Conservation (phyloP, 2,888 invertebrate species). For the Bellardia pandia region DNA sequence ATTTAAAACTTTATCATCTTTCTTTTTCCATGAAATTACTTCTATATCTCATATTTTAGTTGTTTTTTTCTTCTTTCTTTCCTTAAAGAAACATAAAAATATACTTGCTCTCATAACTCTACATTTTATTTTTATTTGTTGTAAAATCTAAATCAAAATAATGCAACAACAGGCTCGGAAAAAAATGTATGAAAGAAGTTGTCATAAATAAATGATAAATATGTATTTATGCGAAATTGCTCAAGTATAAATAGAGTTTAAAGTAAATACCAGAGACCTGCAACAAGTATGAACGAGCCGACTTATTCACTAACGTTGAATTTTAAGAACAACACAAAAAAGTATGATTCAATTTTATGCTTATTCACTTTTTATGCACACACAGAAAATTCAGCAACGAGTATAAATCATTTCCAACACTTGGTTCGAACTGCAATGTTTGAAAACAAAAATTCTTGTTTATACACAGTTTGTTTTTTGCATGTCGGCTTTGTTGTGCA, state of each 20-base stretch:
- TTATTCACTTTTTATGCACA: too few species aligned
- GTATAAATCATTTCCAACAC: too few species aligned
- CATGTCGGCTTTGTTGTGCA: too few species aligned
- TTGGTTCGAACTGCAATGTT: too few species aligned
- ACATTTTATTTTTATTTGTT: slow-evolving; percentile 28
- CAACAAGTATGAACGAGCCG: too few species aligned
- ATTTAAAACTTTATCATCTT: slow-evolving; percentile 72
- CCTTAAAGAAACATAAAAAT: slow-evolving; percentile 31
- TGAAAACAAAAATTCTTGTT: too few species aligned
- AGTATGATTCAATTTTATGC: too few species aligned
- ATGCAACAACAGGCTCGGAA: slow-evolving; percentile 10
- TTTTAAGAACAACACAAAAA: too few species aligned
- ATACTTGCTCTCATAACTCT: slow-evolving; percentile 48
- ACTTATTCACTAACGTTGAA: too few species aligned
- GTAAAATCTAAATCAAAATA: slow-evolving; percentile 39
- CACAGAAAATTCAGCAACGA: too few species aligned
- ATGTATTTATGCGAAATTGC: slow-evolving; percentile 35
- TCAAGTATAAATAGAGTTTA: neutral
- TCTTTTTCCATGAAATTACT: slow-evolving; percentile 53
- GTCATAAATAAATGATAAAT: slow-evolving; percentile 70
- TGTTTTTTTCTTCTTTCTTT: slow-evolving; percentile 1
- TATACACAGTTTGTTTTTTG: too few species aligned
- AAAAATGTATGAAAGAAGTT: slow-evolving; percentile 29
- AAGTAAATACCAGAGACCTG: neutral
- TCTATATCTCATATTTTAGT: slow-evolving; percentile 56